Conservation (phyloP, 2,888 invertebrate genomes). For the Chironomus riparius region DNA sequence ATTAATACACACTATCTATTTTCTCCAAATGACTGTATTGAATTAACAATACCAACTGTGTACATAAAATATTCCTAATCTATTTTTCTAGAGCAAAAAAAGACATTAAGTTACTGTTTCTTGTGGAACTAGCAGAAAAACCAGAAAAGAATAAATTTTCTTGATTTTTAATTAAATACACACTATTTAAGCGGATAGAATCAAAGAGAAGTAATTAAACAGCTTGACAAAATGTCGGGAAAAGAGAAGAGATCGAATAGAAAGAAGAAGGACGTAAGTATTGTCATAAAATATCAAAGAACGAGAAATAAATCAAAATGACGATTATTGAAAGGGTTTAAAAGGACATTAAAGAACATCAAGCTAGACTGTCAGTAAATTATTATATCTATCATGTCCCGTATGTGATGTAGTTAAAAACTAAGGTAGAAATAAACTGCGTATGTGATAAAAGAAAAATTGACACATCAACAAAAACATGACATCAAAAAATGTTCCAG, state of each 20-base stretch:
- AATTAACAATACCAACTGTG: too few species aligned
- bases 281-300: background rate
- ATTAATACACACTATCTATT: too few species aligned
- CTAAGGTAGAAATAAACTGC: background rate
- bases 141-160: too few species aligned
- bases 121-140: too few species aligned
- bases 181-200: background rate
- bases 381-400: background rate
- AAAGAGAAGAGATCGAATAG: slow-evolving; percentile 16
- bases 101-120: too few species aligned
- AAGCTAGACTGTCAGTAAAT: background rate
- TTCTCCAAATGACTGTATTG: too few species aligned
- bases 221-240: slow-evolving; percentile 6
- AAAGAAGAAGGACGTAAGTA: slow-evolving; percentile 20
- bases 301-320: background rate
- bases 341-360: background rate
- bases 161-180: background rate
- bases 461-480: slow-evolving; percentile 24
- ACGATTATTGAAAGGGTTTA: background rate
- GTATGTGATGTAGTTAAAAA: background rate
- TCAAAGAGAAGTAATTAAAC: background rate
- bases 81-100: too few species aligned
- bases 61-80: too few species aligned
- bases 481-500: background rate
- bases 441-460: background rate